Base-by-base conservation (phyloP, 2,888 invertebrate species). In the Rhamnusium bicolor region DNA sequence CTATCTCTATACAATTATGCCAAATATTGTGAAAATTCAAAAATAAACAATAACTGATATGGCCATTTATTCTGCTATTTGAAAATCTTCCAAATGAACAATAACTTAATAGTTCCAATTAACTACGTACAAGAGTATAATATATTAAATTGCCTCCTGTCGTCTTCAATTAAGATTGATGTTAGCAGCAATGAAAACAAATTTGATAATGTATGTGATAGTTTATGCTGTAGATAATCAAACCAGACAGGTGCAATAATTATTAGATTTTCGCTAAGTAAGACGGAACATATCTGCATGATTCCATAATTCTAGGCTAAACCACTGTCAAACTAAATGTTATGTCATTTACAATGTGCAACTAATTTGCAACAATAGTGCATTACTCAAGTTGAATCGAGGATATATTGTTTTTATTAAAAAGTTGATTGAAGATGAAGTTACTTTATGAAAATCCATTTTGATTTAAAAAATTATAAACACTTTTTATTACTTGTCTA, bases 271-370 rank as follows among this genome's bases (percentile, higher is more conserved):
- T 40, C 53, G 53, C 32, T 51, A 58, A 71, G 14, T 67, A 62
- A 74, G 74, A 71, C 66, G 60, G 63, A 69, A 71, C 53, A 71
- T 56, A 72, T 72, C 63, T 40, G 61, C 61, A 49, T 62, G 66
- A 72, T 56, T 46, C 27, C 69, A 46, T 66, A 62, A 67, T 72
- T 72, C 61, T 49, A 69, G 56, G 70, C 47, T 29, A 14, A 6
- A 40, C 18, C 70, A 56, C 67, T 74, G 76, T 75, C 80, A 80
- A 77, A 76, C 66, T 76, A 69, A 74, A 80, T 71, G 6, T 6
- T 19, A 74, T 74, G 77, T 79, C 75, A 74, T 75, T 79, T 75
- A 53, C 65, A 65, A 27, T 12, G 29, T 21, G 6, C 19, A 21
- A 46, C 21, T 29, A 46, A 46, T 61, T 61, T 61, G 32, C 19